Conservation (phyloP, 2,888 invertebrate species). For the Hylaea fasciaria region DNA sequence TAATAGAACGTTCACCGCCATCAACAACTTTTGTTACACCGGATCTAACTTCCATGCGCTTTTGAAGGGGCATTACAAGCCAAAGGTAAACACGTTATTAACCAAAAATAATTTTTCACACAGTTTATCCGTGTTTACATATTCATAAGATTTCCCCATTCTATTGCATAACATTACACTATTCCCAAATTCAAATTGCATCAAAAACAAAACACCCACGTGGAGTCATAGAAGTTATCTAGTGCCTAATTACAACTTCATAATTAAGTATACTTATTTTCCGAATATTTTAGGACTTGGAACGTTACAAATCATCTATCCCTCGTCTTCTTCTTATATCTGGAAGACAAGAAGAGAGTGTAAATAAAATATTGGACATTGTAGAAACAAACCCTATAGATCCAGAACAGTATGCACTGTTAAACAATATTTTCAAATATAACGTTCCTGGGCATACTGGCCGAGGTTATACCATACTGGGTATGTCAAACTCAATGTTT, state of each 20-base stretch:
- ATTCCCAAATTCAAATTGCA: too few species aligned
- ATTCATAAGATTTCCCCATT: too few species aligned
- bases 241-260: too few species aligned
- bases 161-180: too few species aligned
- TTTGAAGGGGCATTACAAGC: slow-evolving; percentile 56
- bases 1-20: slow-evolving; percentile 52
- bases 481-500: slow-evolving; percentile 42
- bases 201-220: too few species aligned
- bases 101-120: too few species aligned
- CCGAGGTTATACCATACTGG: slow-evolving; percentile 86
- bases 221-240: too few species aligned
- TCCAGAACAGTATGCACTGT: slow-evolving; percentile 75
- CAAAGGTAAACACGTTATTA: slow-evolving; percentile 49
- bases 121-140: too few species aligned
- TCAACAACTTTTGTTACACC: slow-evolving; percentile 55
- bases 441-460: slow-evolving; percentile 84
- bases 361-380: slow-evolving; percentile 59
- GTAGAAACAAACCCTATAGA: slow-evolving; percentile 61
- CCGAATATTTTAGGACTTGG: too few species aligned
- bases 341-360: slow-evolving; percentile 81
- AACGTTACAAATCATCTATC: slow-evolving; percentile 51
- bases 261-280: too few species aligned
- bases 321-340: slow-evolving; percentile 80
- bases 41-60: slow-evolving; percentile 56
- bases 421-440: slow-evolving; percentile 74